These are phyloP conservation scores for Oncorhynchus mykiss DNA, from an alignment of 2,113 vertebrate genomes.

Conservation along the genomic window DNA sequence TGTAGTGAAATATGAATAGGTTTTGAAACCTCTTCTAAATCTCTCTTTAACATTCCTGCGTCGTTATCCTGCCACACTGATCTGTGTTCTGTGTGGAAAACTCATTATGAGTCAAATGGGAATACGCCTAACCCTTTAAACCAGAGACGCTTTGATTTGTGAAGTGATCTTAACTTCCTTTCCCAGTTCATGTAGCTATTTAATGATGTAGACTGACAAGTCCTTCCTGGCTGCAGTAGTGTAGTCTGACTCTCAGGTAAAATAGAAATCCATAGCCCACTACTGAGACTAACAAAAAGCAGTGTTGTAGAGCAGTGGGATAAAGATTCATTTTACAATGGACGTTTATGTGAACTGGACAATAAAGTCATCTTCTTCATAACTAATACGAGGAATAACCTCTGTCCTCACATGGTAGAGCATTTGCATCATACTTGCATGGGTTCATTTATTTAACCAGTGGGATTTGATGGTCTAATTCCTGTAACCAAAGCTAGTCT, in stretches of 20 bases:
- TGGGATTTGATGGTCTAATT: slow-evolving; percentile 12
- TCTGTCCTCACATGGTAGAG: not conserved
- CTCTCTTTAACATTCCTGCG: not conserved
- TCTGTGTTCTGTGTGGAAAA: not conserved
- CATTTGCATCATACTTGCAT: not conserved
- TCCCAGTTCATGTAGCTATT: slow-evolving; percentile 9
- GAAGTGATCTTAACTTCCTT: slow-evolving; percentile 11
- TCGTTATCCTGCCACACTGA: not conserved
- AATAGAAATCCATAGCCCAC: not conserved
- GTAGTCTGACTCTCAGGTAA: slow-evolving; percentile 14
- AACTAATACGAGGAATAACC: not conserved
- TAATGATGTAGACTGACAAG: slow-evolving; percentile 28
- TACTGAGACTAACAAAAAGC: not conserved
- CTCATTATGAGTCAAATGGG: not conserved
- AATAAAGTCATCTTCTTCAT: too few relatives aligned
- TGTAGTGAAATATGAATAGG: too few relatives aligned
- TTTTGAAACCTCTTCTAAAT: not conserved
- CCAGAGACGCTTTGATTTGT: not conserved
- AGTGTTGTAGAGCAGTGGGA: not conserved
- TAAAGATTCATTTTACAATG: too few relatives aligned
- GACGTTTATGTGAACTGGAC: too few relatives aligned
- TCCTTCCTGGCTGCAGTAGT: slow-evolving; percentile 26
- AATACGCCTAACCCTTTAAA: not conserved
- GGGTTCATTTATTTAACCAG: slow-evolving; percentile 7
- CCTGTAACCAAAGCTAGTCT: slow-evolving; percentile 7